Percentiles rank a stretch among this genome's conserved stretches.
phyloP scores from a whole-genome alignment of 2,113 vertebrate species.

The Macroglossus sobrinus region DNA sequence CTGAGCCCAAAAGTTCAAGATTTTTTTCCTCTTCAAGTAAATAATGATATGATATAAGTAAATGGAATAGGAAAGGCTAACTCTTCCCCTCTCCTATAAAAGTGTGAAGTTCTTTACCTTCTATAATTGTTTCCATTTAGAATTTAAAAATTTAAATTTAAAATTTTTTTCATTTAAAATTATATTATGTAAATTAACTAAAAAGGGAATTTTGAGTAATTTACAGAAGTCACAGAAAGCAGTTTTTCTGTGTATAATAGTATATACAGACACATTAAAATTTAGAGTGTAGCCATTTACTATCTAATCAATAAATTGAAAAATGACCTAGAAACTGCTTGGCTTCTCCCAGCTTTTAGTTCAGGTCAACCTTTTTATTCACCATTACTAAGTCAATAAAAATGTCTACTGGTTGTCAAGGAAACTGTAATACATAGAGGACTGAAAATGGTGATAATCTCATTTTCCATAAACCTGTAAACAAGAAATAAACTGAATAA shows the following conservation, averaged over 20 bases:
- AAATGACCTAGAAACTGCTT: neutral
- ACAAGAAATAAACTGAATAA: constrained; percentile 47
- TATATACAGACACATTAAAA: neutral
- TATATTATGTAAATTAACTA: neutral
- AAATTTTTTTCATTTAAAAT: too few relatives aligned
- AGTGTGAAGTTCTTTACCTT: neutral
- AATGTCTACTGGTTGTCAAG: neutral
- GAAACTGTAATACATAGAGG: constrained; percentile 17
- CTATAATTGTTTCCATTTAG: neutral
- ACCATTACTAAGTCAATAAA: neutral
- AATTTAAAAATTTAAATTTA: too few relatives aligned
- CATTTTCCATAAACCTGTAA: constrained; percentile 20
- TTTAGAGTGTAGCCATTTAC: neutral
- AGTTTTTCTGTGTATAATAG: neutral
- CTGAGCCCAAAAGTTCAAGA: neutral
- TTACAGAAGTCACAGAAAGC: neutral
- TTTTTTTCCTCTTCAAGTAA: neutral
- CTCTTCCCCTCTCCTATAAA: neutral
- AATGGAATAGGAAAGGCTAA: neutral
- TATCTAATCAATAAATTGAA: neutral
- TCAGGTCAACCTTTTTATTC: neutral
- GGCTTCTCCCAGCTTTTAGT: neutral
- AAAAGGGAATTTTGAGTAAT: neutral
- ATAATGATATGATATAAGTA: neutral
- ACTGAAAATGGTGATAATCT: constrained; percentile 16